phyloP scores from a whole-genome alignment of 2,888 invertebrate genomes.

The Amphipoea lucens region DNA sequence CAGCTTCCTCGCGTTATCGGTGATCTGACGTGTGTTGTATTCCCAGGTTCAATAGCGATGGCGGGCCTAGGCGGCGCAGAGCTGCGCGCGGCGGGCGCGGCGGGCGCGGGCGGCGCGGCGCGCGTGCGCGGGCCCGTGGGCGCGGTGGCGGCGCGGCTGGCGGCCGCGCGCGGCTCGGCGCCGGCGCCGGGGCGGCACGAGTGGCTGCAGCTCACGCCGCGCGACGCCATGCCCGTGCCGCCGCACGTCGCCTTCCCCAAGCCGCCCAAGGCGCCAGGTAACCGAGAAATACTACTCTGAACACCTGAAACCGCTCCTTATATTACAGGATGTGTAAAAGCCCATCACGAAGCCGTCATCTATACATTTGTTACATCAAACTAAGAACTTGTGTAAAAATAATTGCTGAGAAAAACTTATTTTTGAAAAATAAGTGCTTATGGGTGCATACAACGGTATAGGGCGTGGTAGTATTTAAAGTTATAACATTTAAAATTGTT shows the following conservation, averaged over 20 bases:
- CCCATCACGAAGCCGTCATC: not conserved
- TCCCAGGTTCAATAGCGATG: conserved; percentile 89
- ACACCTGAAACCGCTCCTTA: too few species aligned
- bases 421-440: not conserved
- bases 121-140: conserved; percentile 83
- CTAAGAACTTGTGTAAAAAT: not conserved
- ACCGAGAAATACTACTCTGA: accelerated
- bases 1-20: too few species aligned
- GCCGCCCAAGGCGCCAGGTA: conserved; percentile 96
- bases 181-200: conserved; percentile 86
- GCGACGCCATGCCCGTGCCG: conserved; percentile 94
- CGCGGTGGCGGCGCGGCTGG: conserved; percentile 85
- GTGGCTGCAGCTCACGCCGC: conserved; percentile 94
- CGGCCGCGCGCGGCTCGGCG: conserved; percentile 81
- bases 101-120: conserved; percentile 77
- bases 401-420: not conserved
- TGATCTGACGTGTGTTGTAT: not conserved
- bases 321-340: not conserved
- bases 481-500: not conserved
- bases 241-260: conserved; percentile 96
- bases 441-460: too few species aligned
- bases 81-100: conserved; percentile 73
- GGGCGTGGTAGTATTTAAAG: too few species aligned
- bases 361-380: too few species aligned
- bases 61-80: conserved; percentile 89